Evolutionary conservation across 1,140 invertebrate genomes (phyloP), one percentile per base, ranked within the genome.

Genomic region (Aphelinus atriplicis): DNA sequence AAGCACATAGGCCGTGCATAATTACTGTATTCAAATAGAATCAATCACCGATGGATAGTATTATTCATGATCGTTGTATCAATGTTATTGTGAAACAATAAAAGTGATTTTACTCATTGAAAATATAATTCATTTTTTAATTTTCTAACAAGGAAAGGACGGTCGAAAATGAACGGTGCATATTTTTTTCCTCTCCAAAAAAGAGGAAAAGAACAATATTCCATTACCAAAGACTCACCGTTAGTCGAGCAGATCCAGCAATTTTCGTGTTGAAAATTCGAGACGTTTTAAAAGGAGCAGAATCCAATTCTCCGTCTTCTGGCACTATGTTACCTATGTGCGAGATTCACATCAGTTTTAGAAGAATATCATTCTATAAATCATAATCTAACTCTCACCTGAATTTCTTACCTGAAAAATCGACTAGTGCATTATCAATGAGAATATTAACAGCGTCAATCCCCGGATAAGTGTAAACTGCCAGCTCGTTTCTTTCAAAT

Each of bases 381-480:
- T 1, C n/a, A 48, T 57, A 50, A 53, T 26, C 42, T 9, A 57
- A 57, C 3, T 55, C 1, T 48, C 42, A 10, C 45, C 46, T 73
- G 3, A 60, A 60, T 3, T 2, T 6, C 3, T 9, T 65, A 69
- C 78, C 75, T 69, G 47, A 60, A 62, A 81, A 79, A 63, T 50
- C 9, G 6, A 78, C 50, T 0, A 43, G 9, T 1, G 57, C n/a
- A 69, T 79, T 51, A 6, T 76, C 63, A 7, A 77, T 77, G 6
- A 78, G 51, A 66, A 80, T 10, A 43, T 77, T 73, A 42, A 79
- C 63, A 10, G 43, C 7, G 1, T 78, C 45, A 7, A 5, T 45
- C 1, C 53, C 63, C 3, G 56, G 56, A 61, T 77, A 75, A 7
- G 56, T 50, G 43, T 76, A 76, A 47, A 80, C 53, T 43, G 42